phyloP scores from a whole-genome alignment of 2,888 invertebrate species.

The Anthrax anthrax region DNA sequence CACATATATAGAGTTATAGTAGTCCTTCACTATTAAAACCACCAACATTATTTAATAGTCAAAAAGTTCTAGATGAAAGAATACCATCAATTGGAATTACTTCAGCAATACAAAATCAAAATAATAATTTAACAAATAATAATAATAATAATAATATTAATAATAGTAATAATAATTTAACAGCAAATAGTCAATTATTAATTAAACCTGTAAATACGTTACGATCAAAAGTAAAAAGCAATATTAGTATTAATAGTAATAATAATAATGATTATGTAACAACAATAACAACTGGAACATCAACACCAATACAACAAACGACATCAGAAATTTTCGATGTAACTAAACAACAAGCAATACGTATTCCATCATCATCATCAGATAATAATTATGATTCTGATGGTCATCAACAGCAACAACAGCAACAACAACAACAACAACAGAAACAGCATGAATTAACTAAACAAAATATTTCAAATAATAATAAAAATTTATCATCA shows the following conservation, averaged over 20 bases:
- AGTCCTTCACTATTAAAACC: conserved; percentile 31
- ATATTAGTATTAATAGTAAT: background rate
- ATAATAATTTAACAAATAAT: background rate
- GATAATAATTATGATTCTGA: background rate
- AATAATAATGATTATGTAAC: background rate
- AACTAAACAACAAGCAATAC: too few species aligned
- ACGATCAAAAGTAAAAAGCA: background rate
- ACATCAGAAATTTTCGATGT: too few species aligned
- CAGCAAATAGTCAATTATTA: background rate
- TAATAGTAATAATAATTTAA: background rate
- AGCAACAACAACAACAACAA: conserved; percentile 12
- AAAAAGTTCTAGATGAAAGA: conserved; percentile 30
- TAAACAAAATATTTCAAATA: conserved; percentile 39
- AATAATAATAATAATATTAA: background rate
- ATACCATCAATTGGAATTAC: conserved; percentile 19
- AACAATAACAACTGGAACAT: background rate
- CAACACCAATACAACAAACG: too few species aligned
- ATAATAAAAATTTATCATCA: conserved; percentile 55
- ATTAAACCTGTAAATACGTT: background rate
- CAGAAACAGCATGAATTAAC: conserved; percentile 12
- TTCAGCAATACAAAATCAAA: background rate
- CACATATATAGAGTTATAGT: conserved; percentile 17
- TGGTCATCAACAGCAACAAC: conserved; percentile 5
- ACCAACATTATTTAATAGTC: conserved; percentile 28
- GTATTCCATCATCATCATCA: background rate